Conservation (phyloP, 2,113 vertebrate species). For the Leuciscus idus region DNA sequence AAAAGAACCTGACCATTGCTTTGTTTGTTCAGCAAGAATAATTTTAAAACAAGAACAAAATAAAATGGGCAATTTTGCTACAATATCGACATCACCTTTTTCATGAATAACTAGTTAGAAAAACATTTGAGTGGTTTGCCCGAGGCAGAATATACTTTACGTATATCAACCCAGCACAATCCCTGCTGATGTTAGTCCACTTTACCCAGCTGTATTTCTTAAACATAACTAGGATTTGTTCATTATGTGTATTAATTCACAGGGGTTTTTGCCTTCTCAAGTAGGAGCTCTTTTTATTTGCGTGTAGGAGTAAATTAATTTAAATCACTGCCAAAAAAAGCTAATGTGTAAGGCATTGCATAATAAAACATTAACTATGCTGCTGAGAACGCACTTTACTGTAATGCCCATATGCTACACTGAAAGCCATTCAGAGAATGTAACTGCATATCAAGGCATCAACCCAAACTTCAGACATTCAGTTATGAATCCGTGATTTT, state of each 20-base stretch:
- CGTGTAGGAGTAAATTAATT: background rate
- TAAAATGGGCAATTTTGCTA: background rate
- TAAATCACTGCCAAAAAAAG: constrained; percentile 31
- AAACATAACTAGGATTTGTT: constrained; percentile 4
- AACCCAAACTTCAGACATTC: background rate
- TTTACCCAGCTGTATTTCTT: background rate
- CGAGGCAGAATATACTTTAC: constrained; percentile 3
- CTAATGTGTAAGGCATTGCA: constrained; percentile 27
- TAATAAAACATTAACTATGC: constrained; percentile 31
- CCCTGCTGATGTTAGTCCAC: background rate
- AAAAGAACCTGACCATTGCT: background rate
- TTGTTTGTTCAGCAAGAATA: background rate
- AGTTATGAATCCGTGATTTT: constrained; percentile 1
- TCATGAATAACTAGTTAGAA: constrained; percentile 12
- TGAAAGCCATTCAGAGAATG: constrained; percentile 5
- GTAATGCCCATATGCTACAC: constrained; percentile 17
- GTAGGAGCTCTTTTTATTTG: background rate
- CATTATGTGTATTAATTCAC: background rate
- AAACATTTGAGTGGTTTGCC: background rate
- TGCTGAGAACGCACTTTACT: constrained; percentile 21
- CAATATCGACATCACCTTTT: constrained; percentile 4
- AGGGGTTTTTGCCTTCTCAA: background rate
- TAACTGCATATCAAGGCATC: constrained; percentile 26
- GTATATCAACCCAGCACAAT: background rate
- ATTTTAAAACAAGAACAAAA: background rate